Evolutionary conservation across 2,888 invertebrate genomes (phyloP).

Genomic region (Desoria tigrina): DNA sequence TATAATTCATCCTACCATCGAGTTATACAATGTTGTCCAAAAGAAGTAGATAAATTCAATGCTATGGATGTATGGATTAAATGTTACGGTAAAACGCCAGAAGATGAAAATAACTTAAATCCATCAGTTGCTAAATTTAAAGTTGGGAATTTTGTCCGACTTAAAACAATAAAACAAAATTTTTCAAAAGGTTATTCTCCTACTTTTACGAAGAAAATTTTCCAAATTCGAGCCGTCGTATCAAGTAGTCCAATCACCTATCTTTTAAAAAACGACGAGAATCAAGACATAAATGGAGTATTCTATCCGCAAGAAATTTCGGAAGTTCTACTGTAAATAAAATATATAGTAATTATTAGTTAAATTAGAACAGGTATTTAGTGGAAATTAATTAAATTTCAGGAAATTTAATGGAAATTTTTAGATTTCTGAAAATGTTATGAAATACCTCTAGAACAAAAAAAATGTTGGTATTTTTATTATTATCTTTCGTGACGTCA

Average conservation of each 20-base stretch:
- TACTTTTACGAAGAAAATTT: conserved; percentile 4
- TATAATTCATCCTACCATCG: conserved; percentile 26
- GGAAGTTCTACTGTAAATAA: conserved; percentile 5
- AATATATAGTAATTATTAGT: too few species aligned
- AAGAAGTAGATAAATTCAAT: conserved; percentile 21
- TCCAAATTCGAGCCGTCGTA: conserved; percentile 7
- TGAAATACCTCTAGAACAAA: too few species aligned
- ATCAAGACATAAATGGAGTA: conserved; percentile 8
- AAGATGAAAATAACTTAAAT: not conserved
- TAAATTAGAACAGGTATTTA: too few species aligned
- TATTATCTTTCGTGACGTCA: too few species aligned
- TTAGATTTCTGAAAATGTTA: too few species aligned
- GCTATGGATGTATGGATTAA: conserved; percentile 41
- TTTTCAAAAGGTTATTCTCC: conserved; percentile 21
- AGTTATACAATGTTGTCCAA: conserved; percentile 21
- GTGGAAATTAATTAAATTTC: too few species aligned
- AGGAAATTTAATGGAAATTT: too few species aligned
- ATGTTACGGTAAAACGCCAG: too few species aligned
- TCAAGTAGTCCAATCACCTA: conserved; percentile 25
- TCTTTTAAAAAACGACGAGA: conserved; percentile 8
- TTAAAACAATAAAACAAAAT: conserved; percentile 6
- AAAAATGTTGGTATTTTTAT: too few species aligned
- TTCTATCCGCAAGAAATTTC: conserved; percentile 26
- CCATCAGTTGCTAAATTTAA: conserved; percentile 11
- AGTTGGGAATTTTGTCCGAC: conserved; percentile 26